A percentile compares a stretch with the other conserved stretches of the same genome.
phyloP scores from a whole-genome alignment of 2,888 invertebrate genomes.

The Acleris literana region DNA sequence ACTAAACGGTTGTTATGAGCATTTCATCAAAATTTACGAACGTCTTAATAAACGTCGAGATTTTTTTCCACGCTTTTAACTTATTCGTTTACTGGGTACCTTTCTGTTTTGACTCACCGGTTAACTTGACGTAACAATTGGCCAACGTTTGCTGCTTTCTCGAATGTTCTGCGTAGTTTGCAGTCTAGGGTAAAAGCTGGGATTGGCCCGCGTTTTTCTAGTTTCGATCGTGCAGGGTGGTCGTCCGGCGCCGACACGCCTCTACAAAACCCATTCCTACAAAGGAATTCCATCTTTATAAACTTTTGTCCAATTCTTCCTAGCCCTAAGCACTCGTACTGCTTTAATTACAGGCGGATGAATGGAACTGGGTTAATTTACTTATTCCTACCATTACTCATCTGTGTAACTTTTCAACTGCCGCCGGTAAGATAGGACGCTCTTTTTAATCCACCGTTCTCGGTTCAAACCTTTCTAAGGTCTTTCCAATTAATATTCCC shows the following conservation, averaged over 20 bases:
- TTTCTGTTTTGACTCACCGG: constrained; percentile 17
- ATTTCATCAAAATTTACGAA: constrained; percentile 22
- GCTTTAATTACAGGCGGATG: constrained; percentile 15
- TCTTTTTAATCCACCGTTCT: constrained; percentile 18
- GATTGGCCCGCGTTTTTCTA: constrained; percentile 2
- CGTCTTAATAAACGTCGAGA: constrained; percentile 15
- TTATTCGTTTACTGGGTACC: constrained; percentile 4
- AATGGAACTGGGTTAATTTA: constrained; percentile 22
- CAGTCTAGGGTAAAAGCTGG: constrained; percentile 37
- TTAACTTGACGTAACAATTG: constrained; percentile 21
- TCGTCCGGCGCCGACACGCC: constrained; percentile 51
- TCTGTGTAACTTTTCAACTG: constrained; percentile 10
- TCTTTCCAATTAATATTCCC: constrained; percentile 8
- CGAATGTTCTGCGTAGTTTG: constrained; percentile 17
- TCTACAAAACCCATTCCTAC: constrained; percentile 47
- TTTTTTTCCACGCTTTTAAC: constrained; percentile 26
- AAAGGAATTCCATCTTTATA: constrained; percentile 53
- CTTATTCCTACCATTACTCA: constrained; percentile 33
- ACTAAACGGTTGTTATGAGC: constrained; percentile 25
- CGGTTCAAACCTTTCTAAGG: neutral
- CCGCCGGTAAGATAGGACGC: neutral
- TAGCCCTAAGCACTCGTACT: constrained; percentile 3
- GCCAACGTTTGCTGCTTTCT: constrained; percentile 10
- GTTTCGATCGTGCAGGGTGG: constrained; percentile 51
- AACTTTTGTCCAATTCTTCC: constrained; percentile 51